phyloP scores from a whole-genome alignment of 2,113 vertebrate species.

The Rattus norvegicus region DNA sequence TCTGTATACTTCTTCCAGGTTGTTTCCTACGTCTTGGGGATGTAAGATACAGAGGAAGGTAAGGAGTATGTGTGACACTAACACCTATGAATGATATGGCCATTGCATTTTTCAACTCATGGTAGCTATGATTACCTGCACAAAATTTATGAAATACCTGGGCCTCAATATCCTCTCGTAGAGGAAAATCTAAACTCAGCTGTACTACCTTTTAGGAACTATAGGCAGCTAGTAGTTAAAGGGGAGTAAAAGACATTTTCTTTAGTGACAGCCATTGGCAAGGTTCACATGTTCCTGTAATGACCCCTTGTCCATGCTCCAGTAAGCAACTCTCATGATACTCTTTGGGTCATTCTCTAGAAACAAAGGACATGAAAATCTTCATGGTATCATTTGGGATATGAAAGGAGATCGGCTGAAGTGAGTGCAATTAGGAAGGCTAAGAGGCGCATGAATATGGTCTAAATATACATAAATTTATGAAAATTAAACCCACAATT shows the following conservation, averaged over 20 bases:
- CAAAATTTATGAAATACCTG: background rate
- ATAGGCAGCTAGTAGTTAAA: no score
- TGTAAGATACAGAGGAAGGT: no score
- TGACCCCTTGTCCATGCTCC: background rate
- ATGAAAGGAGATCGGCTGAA: background rate
- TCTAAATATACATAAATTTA: background rate
- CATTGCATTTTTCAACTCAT: no score
- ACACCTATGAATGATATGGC: no score
- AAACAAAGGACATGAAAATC: background rate
- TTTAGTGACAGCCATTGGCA: background rate
- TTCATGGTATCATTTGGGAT: background rate
- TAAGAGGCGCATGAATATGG: background rate
- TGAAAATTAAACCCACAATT: background rate
- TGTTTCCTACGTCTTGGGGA: no score
- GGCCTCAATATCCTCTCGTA: background rate
- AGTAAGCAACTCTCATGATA: background rate
- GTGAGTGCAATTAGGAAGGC: rapidly evolving
- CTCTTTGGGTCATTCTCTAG: background rate
- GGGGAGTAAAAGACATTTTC: background rate
- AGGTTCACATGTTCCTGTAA: background rate
- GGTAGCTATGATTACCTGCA: background rate
- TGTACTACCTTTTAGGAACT: background rate
- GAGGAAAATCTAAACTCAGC: no score
- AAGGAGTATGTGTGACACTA: no score
- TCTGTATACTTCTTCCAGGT: no score